These are phyloP conservation scores for Lasioglossum oenotherae DNA, from an alignment of 2,888 invertebrate species.

Conservation along the genomic window DNA sequence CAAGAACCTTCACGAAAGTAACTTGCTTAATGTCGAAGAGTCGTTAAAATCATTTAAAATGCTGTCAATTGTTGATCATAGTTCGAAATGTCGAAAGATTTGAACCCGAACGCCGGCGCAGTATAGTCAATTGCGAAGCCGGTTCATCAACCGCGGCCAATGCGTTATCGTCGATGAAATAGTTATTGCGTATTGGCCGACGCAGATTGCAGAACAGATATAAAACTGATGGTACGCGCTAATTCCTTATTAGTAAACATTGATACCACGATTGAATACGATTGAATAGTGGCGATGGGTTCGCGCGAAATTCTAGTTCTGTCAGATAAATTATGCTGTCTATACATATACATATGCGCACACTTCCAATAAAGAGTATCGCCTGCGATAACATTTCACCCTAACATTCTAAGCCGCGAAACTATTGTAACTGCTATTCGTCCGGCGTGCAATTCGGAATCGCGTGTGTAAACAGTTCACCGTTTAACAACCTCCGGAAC, in stretches of 20 bases:
- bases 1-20: background rate
- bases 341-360: background rate
- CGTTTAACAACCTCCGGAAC: background rate
- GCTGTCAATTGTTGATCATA: background rate
- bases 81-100: background rate
- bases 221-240: constrained; percentile 59
- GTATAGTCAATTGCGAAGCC: background rate
- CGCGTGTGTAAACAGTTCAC: background rate
- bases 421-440: background rate
- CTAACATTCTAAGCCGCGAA: background rate
- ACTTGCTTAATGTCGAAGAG: background rate
- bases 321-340: constrained; percentile 29
- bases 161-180: constrained; percentile 30
- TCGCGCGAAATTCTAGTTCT: constrained; percentile 30
- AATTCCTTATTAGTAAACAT: constrained; percentile 68
- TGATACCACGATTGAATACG: constrained; percentile 49
- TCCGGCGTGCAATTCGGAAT: background rate
- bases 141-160: background rate
- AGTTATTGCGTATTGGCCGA: constrained; percentile 25
- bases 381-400: background rate
- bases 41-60: background rate
- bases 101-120: no score
- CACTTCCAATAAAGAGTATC: background rate
- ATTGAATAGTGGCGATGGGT: constrained; percentile 40
- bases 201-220: constrained; percentile 21